phyloP scores from a whole-genome alignment of 2,113 vertebrate species.

The Hydrolagus affinis region DNA sequence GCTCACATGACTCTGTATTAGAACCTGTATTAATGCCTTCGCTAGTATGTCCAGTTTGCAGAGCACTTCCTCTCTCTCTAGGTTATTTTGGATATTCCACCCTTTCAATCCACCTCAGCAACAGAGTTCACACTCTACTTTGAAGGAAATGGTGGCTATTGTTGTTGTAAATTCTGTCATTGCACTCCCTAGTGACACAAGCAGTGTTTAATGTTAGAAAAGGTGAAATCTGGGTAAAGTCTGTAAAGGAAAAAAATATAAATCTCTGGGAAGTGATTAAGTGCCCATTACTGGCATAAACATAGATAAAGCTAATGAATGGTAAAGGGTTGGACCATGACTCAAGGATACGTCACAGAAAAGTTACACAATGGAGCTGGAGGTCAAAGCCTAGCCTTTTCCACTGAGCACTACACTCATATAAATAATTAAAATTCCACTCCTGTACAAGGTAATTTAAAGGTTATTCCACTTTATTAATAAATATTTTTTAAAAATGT shows the following conservation, averaged over 20 bases:
- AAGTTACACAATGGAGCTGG: slow-evolving; percentile 3
- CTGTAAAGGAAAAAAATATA: background rate
- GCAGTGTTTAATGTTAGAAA: background rate
- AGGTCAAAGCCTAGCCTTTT: slow-evolving; percentile 10
- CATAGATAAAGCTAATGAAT: background rate
- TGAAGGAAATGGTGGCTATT: background rate
- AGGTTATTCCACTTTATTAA: background rate
- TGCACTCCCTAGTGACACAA: background rate
- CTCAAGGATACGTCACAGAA: background rate
- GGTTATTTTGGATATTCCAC: no score
- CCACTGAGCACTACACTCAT: slow-evolving; percentile 1
- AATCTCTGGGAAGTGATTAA: background rate
- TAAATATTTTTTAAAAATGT: no score
- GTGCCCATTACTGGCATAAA: background rate
- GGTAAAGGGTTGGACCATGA: background rate
- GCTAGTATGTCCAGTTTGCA: background rate
- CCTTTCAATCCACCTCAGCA: background rate
- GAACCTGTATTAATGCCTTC: no score
- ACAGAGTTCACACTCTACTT: background rate
- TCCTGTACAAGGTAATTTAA: background rate
- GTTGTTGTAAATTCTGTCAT: background rate
- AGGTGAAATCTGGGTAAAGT: background rate
- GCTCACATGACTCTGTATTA: no score
- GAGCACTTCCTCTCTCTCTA: background rate
- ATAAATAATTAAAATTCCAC: slow-evolving; percentile 5